These are phyloP conservation scores for Lordiphosa mommai DNA, from an alignment of 1,140 invertebrate species.

Conservation along the genomic window DNA sequence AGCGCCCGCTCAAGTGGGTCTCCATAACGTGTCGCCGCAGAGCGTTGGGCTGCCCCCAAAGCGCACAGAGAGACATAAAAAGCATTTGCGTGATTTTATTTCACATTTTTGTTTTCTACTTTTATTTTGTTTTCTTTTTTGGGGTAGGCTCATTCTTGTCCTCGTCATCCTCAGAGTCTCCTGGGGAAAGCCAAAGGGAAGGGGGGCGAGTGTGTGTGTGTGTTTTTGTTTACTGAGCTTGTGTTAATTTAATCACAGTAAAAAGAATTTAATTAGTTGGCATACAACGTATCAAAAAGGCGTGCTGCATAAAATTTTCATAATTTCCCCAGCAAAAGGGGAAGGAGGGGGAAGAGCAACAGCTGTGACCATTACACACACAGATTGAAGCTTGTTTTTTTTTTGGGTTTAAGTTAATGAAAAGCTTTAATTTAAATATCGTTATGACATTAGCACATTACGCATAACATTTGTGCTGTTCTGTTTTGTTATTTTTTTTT, in stretches of 20 bases:
- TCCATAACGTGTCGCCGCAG: slow-evolving; percentile 17
- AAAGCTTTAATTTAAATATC: no score
- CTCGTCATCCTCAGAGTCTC: no score
- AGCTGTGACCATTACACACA: no score
- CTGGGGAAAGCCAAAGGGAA: no score
- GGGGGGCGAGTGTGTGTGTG: background rate
- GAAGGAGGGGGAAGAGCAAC: no score
- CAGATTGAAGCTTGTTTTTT: no score
- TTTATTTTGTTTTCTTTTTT: slow-evolving; percentile 9
- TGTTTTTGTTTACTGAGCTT: slow-evolving; percentile 24
- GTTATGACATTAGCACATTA: no score
- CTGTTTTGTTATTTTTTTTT: no score
- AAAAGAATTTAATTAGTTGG: slow-evolving; percentile 64
- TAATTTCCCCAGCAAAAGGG: slow-evolving; percentile 4
- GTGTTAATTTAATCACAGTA: slow-evolving; percentile 65
- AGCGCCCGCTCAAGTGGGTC: slow-evolving; percentile 8
- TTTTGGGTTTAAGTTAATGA: no score
- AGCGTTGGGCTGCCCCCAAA: slow-evolving; percentile 1
- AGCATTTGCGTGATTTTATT: slow-evolving; percentile 69
- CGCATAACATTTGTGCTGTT: no score
- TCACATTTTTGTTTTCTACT: slow-evolving; percentile 33
- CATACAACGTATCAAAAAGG: slow-evolving; percentile 14
- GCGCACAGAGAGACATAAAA: slow-evolving; percentile 42
- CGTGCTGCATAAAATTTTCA: slow-evolving; percentile 46
- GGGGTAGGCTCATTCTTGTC: background rate